These are phyloP conservation scores for Nansenia antarctica DNA, from an alignment of 2,113 vertebrate species.

Conservation along the genomic window DNA sequence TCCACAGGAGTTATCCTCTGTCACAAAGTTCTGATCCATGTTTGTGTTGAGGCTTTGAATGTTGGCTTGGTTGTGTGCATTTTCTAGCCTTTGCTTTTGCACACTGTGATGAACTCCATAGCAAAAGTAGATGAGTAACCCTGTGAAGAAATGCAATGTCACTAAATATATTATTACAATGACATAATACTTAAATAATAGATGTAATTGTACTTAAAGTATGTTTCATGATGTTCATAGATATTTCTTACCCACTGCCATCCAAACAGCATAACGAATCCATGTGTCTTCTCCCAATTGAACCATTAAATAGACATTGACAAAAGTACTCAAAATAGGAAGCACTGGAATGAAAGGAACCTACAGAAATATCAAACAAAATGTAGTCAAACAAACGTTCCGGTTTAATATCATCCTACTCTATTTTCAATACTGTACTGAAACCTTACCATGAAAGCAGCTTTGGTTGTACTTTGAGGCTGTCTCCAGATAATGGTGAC, in stretches of 20 bases:
- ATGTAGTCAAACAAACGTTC: not conserved
- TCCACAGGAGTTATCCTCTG: constrained; percentile 11
- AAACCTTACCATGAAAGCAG: constrained; percentile 79
- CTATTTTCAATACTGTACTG: not conserved
- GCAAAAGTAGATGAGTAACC: constrained; percentile 82
- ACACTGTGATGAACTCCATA: constrained; percentile 82
- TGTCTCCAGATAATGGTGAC: constrained; percentile 80
- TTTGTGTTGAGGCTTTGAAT: constrained; percentile 34
- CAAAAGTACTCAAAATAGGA: constrained; percentile 76
- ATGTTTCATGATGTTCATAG: not conserved
- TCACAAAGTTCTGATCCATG: constrained; percentile 15
- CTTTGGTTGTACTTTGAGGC: constrained; percentile 73
- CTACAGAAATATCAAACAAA: constrained; percentile 50
- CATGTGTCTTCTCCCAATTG: constrained; percentile 76
- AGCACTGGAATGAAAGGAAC: constrained; percentile 83
- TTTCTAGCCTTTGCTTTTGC: constrained; percentile 60
- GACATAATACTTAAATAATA: not conserved
- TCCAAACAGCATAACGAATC: constrained; percentile 82
- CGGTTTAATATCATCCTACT: not conserved
- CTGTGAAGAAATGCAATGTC: constrained; percentile 49
- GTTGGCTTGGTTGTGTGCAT: constrained; percentile 12
- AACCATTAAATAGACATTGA: constrained; percentile 80
- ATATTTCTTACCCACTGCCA: constrained; percentile 74
- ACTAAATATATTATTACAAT: not conserved
- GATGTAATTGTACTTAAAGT: not conserved